phyloP scores from a whole-genome alignment of 2,888 invertebrate species.

The Eilema griseolum region DNA sequence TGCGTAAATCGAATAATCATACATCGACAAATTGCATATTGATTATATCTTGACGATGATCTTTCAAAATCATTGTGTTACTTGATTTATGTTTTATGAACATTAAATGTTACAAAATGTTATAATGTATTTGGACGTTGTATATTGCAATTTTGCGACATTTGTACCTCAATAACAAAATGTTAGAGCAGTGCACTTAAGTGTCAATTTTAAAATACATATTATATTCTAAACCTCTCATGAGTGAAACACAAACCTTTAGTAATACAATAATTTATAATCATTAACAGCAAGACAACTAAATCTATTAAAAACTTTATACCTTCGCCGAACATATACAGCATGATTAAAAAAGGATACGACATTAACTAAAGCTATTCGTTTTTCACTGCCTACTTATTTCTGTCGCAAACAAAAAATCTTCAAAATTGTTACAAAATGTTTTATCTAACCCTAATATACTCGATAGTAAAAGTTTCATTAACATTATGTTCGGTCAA shows the following conservation, averaged over 20 bases:
- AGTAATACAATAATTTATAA: background rate
- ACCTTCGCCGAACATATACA: background rate
- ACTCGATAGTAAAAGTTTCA: background rate
- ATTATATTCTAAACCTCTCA: background rate
- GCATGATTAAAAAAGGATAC: background rate
- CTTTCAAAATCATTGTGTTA: slow-evolving; percentile 44
- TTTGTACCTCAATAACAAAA: slow-evolving; percentile 47
- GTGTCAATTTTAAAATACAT: slow-evolving; percentile 15
- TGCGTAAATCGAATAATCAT: slow-evolving; percentile 31
- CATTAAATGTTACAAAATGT: slow-evolving; percentile 47
- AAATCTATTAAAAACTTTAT: background rate
- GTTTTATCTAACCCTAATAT: background rate
- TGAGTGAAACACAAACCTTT: background rate
- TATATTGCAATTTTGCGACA: slow-evolving; percentile 35
- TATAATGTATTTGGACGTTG: slow-evolving; percentile 36
- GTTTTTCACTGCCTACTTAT: background rate
- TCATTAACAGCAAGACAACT: background rate
- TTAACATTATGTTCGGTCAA: background rate
- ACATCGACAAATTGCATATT: slow-evolving; percentile 40
- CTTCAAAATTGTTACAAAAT: background rate
- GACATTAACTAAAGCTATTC: background rate
- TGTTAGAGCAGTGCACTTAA: slow-evolving; percentile 45
- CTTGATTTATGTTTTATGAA: slow-evolving; percentile 47
- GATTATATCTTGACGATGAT: slow-evolving; percentile 36
- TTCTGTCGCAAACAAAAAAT: background rate